Evolutionary conservation across 2,113 vertebrate genomes (phyloP), one percentile per base, ranked within the genome.

Genomic region (Chiloscyllium plagiosum): DNA sequence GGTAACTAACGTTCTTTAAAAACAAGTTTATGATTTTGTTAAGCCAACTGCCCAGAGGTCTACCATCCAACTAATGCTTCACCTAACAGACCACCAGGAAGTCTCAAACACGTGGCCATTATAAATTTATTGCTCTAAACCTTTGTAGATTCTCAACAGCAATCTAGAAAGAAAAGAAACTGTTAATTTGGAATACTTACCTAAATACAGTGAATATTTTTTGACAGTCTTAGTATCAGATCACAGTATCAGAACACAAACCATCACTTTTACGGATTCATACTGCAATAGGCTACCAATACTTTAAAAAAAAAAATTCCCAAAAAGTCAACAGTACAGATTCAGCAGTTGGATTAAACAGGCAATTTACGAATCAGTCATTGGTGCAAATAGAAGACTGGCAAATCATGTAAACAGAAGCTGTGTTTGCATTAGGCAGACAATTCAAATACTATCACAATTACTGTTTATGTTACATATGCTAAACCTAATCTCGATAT

Each of bases 401-500:
- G 33, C 56, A 92, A 92, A 92, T 66, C 33, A 66, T 92, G 61
- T 66, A 92, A 65, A 66, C 61, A 92, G n/a, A 92, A 92, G 33
- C 29, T 33, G 13, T 92, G 89, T 66, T 92, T 66, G 61, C 19
- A 92, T 92, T 37, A 92, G 66, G 29, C 89, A 66, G 89, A 92
- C 33, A 92, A 65, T 92, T 92, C 89, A 65, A 92, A 92, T 26
- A 90, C 61, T 33, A 20, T 92, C 37, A 92, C n/a, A 66, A 66
- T 92, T 33, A 7, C 33, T 83, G 61, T n/a, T 92, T 92, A 92
- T 90, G 87, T 65, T 90, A 90, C 33, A 90, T 61, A 33, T 29
- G 15, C 24, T 90, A 56, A 90, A 90, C 29, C 52, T 17, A 90
- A 90, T 19, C 37, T 83, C 29, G 29, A 90, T 90, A 90, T 92